phyloP scores from a whole-genome alignment of 2,113 vertebrate species.

The Oreocharis arfaki region DNA sequence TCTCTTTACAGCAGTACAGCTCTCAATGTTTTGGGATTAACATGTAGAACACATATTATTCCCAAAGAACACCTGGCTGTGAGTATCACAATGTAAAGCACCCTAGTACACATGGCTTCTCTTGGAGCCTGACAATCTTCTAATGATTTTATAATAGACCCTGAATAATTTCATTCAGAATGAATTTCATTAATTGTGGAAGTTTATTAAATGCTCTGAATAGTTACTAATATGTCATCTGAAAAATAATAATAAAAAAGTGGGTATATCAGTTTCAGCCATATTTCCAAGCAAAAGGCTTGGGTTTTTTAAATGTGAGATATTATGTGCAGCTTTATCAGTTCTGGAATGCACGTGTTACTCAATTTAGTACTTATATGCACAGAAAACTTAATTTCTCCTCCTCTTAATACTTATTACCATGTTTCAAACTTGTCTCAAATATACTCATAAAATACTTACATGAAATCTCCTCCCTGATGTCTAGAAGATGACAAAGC shows the following conservation, averaged over 20 bases:
- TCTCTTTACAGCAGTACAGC: neutral
- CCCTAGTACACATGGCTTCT: neutral
- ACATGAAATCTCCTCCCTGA: neutral
- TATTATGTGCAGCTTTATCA: neutral
- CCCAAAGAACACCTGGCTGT: neutral
- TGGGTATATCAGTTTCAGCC: neutral
- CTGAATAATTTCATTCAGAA: neutral
- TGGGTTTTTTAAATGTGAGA: neutral
- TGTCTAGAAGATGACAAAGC: neutral
- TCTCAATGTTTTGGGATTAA: neutral
- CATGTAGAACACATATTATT: neutral
- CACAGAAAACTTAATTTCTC: neutral
- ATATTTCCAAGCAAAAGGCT: neutral
- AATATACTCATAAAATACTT: neutral
- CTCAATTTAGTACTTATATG: neutral
- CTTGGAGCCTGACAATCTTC: neutral
- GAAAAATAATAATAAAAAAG: neutral
- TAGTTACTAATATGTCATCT: neutral
- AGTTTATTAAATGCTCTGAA: neutral
- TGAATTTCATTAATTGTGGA: neutral
- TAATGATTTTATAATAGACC: neutral
- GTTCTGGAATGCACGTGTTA: neutral
- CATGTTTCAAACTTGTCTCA: neutral
- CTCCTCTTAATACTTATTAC: neutral
- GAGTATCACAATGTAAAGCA: neutral